Conservation (phyloP, 2,888 invertebrate species). For the Machimus rusticus region DNA sequence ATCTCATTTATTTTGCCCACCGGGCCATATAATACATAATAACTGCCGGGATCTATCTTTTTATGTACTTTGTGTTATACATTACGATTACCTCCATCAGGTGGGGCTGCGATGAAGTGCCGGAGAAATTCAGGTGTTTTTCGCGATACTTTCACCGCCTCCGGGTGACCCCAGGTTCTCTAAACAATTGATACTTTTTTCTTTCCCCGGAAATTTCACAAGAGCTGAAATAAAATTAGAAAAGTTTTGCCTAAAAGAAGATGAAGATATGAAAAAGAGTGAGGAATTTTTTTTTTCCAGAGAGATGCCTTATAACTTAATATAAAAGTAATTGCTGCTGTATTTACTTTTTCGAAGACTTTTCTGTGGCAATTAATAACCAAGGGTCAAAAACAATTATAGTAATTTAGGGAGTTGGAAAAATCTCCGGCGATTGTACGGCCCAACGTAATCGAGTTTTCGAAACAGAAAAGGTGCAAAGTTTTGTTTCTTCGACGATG, state of each 20-base stretch:
- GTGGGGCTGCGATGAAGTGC: background rate
- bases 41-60: background rate
- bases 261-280: background rate
- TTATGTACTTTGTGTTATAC: no score
- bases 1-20: background rate
- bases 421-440: background rate
- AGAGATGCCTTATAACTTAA: background rate
- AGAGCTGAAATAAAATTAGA: background rate
- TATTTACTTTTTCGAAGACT: background rate
- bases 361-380: slow-evolving; percentile 26
- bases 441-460: background rate
- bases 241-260: background rate
- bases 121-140: background rate
- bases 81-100: background rate
- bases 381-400: slow-evolving; percentile 25
- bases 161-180: background rate
- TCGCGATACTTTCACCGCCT: background rate
- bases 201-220: background rate
- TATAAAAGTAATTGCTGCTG: slow-evolving; percentile 29
- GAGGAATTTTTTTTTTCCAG: background rate
- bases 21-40: background rate
- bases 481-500: background rate
- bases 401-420: background rate
- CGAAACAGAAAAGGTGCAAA: background rate
- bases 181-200: background rate